Percentiles rank a stretch among this genome's conserved stretches.
These are phyloP conservation scores for Drosophila prolongata DNA, from an alignment of 2,888 invertebrate genomes.

Conservation along the genomic window DNA sequence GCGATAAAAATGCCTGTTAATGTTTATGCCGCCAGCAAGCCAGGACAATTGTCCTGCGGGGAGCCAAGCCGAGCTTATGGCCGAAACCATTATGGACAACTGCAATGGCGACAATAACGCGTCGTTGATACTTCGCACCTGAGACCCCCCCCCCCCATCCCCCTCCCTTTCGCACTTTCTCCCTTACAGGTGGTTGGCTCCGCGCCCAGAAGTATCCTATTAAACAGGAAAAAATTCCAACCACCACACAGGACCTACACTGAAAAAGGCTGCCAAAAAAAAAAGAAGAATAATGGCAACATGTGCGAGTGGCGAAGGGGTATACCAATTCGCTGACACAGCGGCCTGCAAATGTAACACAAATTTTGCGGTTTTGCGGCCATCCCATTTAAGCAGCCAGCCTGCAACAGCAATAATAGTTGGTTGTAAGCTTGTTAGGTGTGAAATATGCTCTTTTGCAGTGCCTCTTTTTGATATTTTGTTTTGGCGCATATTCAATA, in stretches of 20 bases:
- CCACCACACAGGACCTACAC: conserved; percentile 22
- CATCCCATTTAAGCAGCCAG: conserved; percentile 59
- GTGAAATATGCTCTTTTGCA: conserved; percentile 56
- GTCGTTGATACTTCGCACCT: conserved; percentile 74
- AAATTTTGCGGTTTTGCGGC: conserved; percentile 71
- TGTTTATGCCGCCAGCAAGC: conserved; percentile 54
- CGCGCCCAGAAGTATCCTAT: conserved; percentile 65
- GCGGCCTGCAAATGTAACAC: conserved; percentile 61
- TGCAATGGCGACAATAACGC: conserved; percentile 76
- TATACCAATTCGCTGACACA: conserved; percentile 35
- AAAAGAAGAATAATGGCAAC: background rate
- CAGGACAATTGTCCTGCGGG: conserved; percentile 65
- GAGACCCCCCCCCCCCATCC: conserved; percentile 63
- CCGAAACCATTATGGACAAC: conserved; percentile 72
- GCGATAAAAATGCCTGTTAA: conserved; percentile 71
- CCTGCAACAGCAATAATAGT: conserved; percentile 35
- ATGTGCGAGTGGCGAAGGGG: conserved; percentile 3
- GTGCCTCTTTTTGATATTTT: conserved; percentile 23
- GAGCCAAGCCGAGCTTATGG: conserved; percentile 59
- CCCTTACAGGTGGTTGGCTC: conserved; percentile 71
- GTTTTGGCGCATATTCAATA: conserved; percentile 53
- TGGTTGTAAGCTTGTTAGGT: conserved; percentile 63
- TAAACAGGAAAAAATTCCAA: conserved; percentile 48
- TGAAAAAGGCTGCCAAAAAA: conserved; percentile 62
- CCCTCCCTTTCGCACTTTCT: background rate